A percentile compares a stretch with the other conserved stretches of the same genome.
These are phyloP conservation scores for Coracias cyanogaster DNA, from an alignment of 2,797 vertebrate species.

Conservation along the genomic window DNA sequence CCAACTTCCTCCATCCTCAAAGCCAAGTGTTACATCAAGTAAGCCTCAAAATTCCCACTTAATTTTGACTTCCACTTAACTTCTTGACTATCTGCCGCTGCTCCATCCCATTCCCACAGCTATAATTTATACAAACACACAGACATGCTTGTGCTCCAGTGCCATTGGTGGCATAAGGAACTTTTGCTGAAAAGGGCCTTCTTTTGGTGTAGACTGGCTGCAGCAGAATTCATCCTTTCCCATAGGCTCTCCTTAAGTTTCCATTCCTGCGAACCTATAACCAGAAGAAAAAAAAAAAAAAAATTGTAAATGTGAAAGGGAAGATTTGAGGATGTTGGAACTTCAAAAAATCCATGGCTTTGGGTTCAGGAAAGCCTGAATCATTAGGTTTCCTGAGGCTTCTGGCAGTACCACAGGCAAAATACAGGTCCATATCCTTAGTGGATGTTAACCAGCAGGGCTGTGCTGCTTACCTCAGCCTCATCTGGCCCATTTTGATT, in stretches of 20 bases:
- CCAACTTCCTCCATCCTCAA: conserved; percentile 65
- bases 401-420: neutral
- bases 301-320: neutral
- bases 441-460: neutral
- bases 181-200: neutral
- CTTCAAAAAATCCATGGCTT: neutral
- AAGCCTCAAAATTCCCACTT: conserved; percentile 69
- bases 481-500: conserved; percentile 2
- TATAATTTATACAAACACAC: conserved; percentile 56
- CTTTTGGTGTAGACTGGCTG: neutral
- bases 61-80: conserved; percentile 67
- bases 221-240: neutral
- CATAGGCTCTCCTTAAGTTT: conserved; percentile 5
- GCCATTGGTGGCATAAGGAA: neutral
- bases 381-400: neutral
- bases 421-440: neutral
- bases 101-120: conserved; percentile 31
- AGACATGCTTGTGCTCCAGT: neutral
- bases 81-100: conserved; percentile 52
- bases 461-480: neutral
- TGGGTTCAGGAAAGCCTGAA: neutral
- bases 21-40: conserved; percentile 61
- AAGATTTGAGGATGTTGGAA: neutral
- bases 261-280: neutral
- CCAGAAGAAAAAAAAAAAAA: neutral